Evolutionary conservation across 2,113 vertebrate species (phyloP), one percentile per base, ranked within the genome.

Genomic region (Ramphastos sulfuratus): DNA sequence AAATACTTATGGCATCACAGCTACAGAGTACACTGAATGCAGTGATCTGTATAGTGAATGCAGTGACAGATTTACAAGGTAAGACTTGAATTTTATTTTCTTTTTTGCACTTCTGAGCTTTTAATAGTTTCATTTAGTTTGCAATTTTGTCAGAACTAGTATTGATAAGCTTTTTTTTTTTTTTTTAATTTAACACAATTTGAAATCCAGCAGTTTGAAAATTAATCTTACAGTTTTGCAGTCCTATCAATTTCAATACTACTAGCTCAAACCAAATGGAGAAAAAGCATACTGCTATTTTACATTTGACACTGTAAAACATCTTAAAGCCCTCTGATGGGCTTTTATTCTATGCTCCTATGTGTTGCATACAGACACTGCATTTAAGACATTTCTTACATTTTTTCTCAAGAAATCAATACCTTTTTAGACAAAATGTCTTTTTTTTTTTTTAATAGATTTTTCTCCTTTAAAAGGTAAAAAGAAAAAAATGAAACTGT

Each of bases 171-270:
- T 35, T 10, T 50, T 50, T 12, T 50, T 24, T 24, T 27, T 39
- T 39, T 63, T 76, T 5, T 4, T 2, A 61, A 74, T 33, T 83
- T 10, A 54, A 23, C 18, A 9, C 20, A 61, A 3, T 61, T 6
- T 54, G 19, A 84, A 84, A 84, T 19, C 33, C n/a, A 50, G 30
- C 7, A 46, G 12, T 77, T 81, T 91, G 44, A 89, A 88, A 79
- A 3, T 2, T 0, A 58, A 58, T 58, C 7, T 73, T 61, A 65
- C 0, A n/a, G 11, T 8, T 17, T 78, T 74, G 14, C 15, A 64
- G 23, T 50, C 30, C 25, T 7, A 58, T 12, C 6, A 11, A 5
- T 39, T 52, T 90, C 28, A 15, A 17, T n/a, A 64, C 25, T 72
- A 67, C 5, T 75, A 67, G 6, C 23, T 72, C 23, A 55, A 91